Conservation (phyloP, 2,113 vertebrate genomes). For the Pelecanoides urinatrix region DNA sequence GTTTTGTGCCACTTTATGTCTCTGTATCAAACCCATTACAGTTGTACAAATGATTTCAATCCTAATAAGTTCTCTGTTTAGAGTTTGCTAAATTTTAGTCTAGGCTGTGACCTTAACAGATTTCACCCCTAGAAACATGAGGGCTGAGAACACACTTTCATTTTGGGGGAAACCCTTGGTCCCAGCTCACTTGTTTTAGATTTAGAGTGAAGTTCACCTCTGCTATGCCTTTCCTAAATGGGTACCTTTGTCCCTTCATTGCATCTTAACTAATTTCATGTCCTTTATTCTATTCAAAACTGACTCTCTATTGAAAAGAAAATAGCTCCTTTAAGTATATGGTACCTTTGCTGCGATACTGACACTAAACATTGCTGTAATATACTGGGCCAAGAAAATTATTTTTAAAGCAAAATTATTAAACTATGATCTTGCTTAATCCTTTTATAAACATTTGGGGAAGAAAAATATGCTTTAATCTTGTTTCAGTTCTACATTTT, state of each 20-base stretch:
- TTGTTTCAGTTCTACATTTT: conserved; percentile 49
- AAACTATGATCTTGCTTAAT: conserved; percentile 63
- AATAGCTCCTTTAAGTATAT: not conserved
- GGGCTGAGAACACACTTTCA: not conserved
- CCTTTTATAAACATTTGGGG: conserved; percentile 54
- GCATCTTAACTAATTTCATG: not conserved
- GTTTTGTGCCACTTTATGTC: not conserved
- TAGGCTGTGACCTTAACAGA: not conserved
- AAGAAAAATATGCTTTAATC: conserved; percentile 68
- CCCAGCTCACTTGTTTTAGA: not conserved
- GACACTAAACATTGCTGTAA: conserved; percentile 6
- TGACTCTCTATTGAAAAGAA: not conserved
- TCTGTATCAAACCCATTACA: not conserved
- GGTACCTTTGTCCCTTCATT: not conserved
- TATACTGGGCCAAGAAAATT: conserved; percentile 30
- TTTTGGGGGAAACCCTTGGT: not conserved
- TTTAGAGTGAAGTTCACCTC: not conserved
- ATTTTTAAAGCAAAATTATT: conserved; percentile 62
- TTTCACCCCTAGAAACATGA: not conserved
- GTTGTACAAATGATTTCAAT: not conserved
- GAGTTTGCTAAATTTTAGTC: not conserved
- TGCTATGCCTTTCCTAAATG: not conserved
- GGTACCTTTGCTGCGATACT: not conserved
- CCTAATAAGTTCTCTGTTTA: not conserved
- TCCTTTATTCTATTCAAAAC: not conserved